Evolutionary conservation across 1,140 invertebrate species (phyloP).

Genomic region (Drosophila sproati): DNA sequence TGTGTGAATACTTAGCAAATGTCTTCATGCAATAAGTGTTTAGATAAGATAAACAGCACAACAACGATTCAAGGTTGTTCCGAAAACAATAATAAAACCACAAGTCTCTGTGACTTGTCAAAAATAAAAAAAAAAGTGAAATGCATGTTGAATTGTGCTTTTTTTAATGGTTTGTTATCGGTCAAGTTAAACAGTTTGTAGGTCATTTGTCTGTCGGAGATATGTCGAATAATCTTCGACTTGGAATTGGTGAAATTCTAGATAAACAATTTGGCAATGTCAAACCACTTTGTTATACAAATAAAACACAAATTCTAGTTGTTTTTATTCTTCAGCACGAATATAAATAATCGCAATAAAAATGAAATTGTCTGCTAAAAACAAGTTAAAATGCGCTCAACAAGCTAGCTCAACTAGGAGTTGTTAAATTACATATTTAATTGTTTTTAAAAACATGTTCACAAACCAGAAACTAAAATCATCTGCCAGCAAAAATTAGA

Average conservation of each 20-base stretch:
- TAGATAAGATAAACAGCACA: constrained; percentile 67
- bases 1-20: constrained; percentile 32
- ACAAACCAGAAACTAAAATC: no score
- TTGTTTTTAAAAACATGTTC: no score
- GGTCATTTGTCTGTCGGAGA: background rate
- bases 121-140: constrained; percentile 18
- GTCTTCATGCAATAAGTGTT: constrained; percentile 23
- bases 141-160: constrained; percentile 8
- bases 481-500: no score
- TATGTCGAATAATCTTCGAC: background rate
- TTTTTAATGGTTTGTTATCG: background rate
- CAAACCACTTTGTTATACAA: no score
- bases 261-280: no score
- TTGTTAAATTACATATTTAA: no score
- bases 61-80: constrained; percentile 68
- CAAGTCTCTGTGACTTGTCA: constrained; percentile 30
- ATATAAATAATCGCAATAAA: no score
- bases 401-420: no score
- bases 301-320: no score
- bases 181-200: constrained; percentile 4
- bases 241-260: background rate
- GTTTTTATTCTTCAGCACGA: no score
- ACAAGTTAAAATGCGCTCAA: no score
- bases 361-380: no score
- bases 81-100: constrained; percentile 8